Percentiles rank a stretch among this genome's conserved stretches.
Conservation (phyloP, 2,888 invertebrate species). For the Ashinkailepas kermadecensis region DNA sequence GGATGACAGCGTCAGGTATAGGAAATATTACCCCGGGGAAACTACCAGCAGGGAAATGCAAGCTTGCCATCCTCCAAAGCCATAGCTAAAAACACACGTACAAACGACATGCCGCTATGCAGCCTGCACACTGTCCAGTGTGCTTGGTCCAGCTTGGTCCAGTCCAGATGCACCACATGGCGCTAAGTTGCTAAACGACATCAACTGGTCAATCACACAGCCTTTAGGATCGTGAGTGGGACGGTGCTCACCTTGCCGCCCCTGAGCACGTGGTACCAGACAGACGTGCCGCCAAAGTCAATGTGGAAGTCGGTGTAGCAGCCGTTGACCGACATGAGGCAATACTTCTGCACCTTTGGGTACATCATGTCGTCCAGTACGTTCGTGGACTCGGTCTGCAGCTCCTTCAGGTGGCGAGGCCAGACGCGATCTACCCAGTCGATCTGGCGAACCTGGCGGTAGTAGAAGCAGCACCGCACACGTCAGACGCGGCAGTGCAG, state of each 20-base stretch:
- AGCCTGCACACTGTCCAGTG: too few species aligned
- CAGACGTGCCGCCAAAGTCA: constrained; percentile 96
- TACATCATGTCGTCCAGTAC: constrained; percentile 95
- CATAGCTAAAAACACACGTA: not conserved
- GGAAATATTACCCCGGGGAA: too few species aligned
- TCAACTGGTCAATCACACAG: too few species aligned
- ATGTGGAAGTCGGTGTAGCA: constrained; percentile 99
- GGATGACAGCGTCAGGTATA: too few species aligned
- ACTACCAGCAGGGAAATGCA: too few species aligned
- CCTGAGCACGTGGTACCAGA: constrained; percentile 95
- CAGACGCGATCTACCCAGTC: constrained; percentile 98
- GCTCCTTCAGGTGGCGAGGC: constrained; percentile 90
- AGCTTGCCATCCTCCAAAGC: too few species aligned
- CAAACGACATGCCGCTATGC: not conserved
- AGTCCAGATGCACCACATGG: not conserved
- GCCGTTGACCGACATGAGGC: constrained; percentile 92
- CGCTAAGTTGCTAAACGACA: too few species aligned
- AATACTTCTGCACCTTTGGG: constrained; percentile 95
- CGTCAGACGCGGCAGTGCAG: not conserved
- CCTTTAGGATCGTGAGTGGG: not conserved
- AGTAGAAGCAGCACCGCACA: not conserved
- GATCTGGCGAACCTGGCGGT: constrained; percentile 65
- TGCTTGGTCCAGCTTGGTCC: too few species aligned
- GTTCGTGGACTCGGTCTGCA: constrained; percentile 90
- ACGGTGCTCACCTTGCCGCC: constrained; percentile 54